Evolutionary conservation across 1,140 invertebrate genomes (phyloP).

Genomic region (Solenopsis fugax): DNA sequence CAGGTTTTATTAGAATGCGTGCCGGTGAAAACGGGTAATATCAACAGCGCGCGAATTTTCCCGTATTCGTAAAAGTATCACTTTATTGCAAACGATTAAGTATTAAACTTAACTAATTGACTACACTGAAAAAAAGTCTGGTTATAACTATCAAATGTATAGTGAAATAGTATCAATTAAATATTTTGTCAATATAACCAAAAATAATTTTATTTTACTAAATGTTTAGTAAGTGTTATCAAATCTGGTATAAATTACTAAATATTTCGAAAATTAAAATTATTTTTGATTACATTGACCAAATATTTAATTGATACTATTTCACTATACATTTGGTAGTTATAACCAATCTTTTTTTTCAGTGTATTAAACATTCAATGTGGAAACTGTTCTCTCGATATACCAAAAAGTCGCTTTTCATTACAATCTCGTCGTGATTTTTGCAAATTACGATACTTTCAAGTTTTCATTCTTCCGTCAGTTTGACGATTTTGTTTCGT

Average conservation of each 20-base stretch:
- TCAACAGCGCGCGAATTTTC: neutral
- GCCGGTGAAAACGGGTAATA: neutral
- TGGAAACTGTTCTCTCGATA: neutral
- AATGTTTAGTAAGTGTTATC: too few species aligned
- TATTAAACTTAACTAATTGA: neutral
- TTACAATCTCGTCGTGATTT: neutral
- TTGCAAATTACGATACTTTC: neutral
- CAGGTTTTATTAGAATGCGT: constrained; percentile 25
- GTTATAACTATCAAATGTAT: too few species aligned
- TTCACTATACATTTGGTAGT: too few species aligned
- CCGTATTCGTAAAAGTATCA: neutral
- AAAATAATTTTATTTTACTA: too few species aligned
- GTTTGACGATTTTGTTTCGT: neutral
- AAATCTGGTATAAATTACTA: too few species aligned
- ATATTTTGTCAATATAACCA: too few species aligned
- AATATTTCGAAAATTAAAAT: too few species aligned
- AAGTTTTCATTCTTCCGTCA: neutral
- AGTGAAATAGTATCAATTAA: too few species aligned
- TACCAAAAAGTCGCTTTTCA: neutral
- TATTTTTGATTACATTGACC: too few species aligned
- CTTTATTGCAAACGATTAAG: neutral
- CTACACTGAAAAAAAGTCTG: too few species aligned
- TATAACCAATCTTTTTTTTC: too few species aligned
- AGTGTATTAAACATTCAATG: neutral
- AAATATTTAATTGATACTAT: too few species aligned